Conservation (phyloP, 2,888 invertebrate genomes). For the Lamellibrachia satsuma region DNA sequence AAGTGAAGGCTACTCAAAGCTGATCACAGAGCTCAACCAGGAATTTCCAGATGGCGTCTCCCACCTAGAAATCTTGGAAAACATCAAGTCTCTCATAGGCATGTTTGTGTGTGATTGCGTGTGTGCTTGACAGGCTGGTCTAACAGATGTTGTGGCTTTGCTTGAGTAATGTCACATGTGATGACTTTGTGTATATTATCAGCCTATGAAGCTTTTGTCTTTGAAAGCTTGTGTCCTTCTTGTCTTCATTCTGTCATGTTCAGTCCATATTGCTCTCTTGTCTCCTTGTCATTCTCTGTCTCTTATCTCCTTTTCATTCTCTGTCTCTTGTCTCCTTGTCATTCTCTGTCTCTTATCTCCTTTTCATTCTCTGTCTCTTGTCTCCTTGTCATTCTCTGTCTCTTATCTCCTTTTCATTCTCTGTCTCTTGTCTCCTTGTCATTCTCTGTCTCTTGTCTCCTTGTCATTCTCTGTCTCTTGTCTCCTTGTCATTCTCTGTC, state of each 20-base stretch:
- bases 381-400: constrained; percentile 3
- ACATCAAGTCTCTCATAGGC: constrained; percentile 94
- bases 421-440: background rate
- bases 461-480: background rate
- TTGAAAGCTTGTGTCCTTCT: no score
- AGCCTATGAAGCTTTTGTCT: no score
- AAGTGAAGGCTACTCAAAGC: constrained; percentile 97
- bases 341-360: background rate
- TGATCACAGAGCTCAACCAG: constrained; percentile 92
- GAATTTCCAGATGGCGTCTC: constrained; percentile 53
- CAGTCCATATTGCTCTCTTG: background rate
- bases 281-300: background rate
- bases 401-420: background rate
- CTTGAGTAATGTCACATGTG: no score
- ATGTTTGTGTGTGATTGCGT: background rate
- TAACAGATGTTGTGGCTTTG: no score
- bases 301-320: no score
- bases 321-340: background rate
- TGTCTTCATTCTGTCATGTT: no score
- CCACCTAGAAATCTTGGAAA: constrained; percentile 76
- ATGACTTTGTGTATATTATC: no score
- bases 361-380: no score
- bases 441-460: background rate
- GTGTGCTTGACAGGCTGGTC: no score
- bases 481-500: constrained; percentile 3